Percentiles rank a stretch among this genome's conserved stretches.
Conservation (phyloP, 2,888 invertebrate species). For the Andrena hattorfiana region DNA sequence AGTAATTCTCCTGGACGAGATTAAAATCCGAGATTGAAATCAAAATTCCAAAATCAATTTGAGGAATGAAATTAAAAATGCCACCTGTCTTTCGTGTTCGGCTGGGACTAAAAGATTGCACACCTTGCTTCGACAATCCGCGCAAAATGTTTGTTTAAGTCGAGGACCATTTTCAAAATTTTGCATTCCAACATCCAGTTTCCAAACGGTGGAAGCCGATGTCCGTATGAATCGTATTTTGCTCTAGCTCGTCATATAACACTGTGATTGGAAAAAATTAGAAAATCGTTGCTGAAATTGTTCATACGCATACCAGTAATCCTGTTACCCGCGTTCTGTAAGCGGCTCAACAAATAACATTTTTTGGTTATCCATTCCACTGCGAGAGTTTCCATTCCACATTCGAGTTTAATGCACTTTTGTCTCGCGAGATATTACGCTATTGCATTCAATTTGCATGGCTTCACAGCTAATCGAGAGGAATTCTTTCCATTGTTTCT, state of each 20-base stretch:
- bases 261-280: constrained; percentile 37
- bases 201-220: constrained; percentile 11
- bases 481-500: too few relatives aligned
- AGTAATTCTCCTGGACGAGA: background rate
- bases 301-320: constrained; percentile 29
- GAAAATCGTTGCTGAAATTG: constrained; percentile 52
- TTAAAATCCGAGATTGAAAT: constrained; percentile 20
- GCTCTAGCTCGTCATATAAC: constrained; percentile 11
- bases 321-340: constrained; percentile 24
- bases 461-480: too few relatives aligned
- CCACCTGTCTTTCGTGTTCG: background rate
- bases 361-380: constrained; percentile 25
- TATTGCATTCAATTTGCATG: background rate
- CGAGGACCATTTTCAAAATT: background rate
- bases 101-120: background rate
- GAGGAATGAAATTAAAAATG: background rate
- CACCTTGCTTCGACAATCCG: background rate
- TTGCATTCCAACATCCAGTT: background rate
- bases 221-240: constrained; percentile 35
- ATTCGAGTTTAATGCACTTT: background rate
- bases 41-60: constrained; percentile 21
- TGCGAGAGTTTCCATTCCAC: constrained; percentile 7
- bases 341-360: constrained; percentile 29
- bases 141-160: background rate
- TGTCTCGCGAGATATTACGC: background rate